A percentile compares a stretch with the other conserved stretches of the same genome.
Evolutionary conservation across 2,113 vertebrate species (phyloP).

Genomic region (Nothobranchius furzeri): DNA sequence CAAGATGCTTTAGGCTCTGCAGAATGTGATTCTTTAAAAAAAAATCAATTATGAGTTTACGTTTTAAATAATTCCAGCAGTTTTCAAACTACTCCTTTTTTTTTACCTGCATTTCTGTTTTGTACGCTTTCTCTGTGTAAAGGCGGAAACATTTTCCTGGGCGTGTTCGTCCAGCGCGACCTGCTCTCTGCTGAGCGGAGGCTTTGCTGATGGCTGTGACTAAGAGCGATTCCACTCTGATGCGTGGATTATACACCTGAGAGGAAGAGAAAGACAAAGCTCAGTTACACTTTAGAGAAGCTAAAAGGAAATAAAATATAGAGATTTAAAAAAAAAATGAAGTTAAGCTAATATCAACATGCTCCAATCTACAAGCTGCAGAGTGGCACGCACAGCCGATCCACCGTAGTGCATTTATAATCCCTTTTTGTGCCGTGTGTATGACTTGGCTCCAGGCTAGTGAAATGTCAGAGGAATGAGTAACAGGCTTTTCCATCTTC

Average conservation of each 20-base stretch:
- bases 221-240: slow-evolving; percentile 93
- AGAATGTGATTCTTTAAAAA: slow-evolving; percentile 8
- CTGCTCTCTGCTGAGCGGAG: slow-evolving; percentile 94
- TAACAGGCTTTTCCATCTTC: slow-evolving; percentile 75
- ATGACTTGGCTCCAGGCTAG: slow-evolving; percentile 67
- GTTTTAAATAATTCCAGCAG: slow-evolving; percentile 2
- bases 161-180: slow-evolving; percentile 92
- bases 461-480: slow-evolving; percentile 81
- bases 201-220: slow-evolving; percentile 97
- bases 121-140: slow-evolving; percentile 97
- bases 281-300: slow-evolving; percentile 5
- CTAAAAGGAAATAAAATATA: no score
- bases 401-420: slow-evolving; percentile 46
- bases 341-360: no score
- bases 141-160: slow-evolving; percentile 96
- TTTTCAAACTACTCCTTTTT: not conserved
- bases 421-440: slow-evolving; percentile 55
- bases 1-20: slow-evolving; percentile 23
- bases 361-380: slow-evolving; percentile 6
- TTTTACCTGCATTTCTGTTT: slow-evolving; percentile 96
- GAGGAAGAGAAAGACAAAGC: not conserved
- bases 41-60: slow-evolving; percentile 27
- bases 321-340: no score
- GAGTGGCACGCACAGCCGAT: slow-evolving; percentile 30
- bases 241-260: slow-evolving; percentile 95